Conservation (phyloP, 2,888 invertebrate species). For the Dryobotodes eremita region DNA sequence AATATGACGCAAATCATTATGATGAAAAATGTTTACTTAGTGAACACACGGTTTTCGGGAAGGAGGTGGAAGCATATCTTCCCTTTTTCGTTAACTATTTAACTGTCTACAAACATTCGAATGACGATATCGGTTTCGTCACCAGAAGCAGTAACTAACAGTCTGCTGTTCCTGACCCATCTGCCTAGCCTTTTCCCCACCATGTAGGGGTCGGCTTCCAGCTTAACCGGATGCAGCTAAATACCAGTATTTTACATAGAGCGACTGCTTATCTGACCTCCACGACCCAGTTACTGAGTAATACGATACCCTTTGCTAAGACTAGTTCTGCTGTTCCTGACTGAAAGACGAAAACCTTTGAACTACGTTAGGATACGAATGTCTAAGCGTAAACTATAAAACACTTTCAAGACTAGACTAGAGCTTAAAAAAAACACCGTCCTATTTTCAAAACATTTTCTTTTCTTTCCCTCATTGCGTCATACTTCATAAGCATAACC, state of each 20-base stretch:
- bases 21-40: slow-evolving; percentile 9
- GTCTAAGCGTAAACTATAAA: neutral
- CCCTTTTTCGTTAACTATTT: neutral
- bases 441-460: no score
- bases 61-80: neutral
- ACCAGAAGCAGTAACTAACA: neutral
- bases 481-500: slow-evolving; percentile 38
- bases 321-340: neutral
- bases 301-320: neutral
- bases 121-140: neutral
- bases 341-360: neutral
- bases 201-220: no score
- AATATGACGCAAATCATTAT: slow-evolving; percentile 38
- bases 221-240: neutral
- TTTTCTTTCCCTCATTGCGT: neutral
- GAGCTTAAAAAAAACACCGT: neutral
- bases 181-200: no score
- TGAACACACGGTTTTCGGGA: neutral
- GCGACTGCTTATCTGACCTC: neutral
- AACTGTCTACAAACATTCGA: neutral
- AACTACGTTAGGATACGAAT: neutral
- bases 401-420: neutral
- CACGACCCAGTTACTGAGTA: neutral
- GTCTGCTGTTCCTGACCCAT: neutral
- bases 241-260: neutral